Evolutionary conservation across 2,113 vertebrate species (phyloP).

Genomic region (Oreochromis niloticus): DNA sequence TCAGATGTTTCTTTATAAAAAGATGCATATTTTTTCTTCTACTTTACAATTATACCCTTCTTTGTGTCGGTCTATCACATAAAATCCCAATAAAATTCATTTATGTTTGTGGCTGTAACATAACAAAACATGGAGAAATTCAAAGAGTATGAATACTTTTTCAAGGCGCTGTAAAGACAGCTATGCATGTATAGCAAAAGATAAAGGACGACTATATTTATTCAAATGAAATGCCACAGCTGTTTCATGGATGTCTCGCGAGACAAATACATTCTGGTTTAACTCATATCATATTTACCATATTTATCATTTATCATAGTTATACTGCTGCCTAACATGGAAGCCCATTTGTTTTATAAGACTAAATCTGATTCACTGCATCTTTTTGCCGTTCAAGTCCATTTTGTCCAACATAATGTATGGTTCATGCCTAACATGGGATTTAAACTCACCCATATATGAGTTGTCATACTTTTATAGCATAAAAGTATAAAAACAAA

Average conservation of each 20-base stretch:
- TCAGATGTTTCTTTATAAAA: background rate
- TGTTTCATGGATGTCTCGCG: background rate
- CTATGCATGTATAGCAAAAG: background rate
- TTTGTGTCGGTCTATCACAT: background rate
- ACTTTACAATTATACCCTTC: background rate
- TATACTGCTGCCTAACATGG: background rate
- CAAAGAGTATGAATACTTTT: background rate
- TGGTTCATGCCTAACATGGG: background rate
- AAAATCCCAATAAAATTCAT: background rate
- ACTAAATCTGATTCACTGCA: background rate
- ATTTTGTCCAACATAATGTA: background rate
- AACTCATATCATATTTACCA: background rate
- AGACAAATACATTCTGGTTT: background rate
- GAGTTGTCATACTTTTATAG: background rate
- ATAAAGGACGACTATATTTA: background rate
- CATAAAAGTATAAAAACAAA: background rate
- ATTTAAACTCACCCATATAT: background rate
- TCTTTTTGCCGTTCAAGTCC: background rate
- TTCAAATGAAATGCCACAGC: background rate
- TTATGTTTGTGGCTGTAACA: background rate
- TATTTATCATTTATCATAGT: background rate
- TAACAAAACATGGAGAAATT: background rate
- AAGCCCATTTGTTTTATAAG: background rate
- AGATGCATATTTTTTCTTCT: background rate
- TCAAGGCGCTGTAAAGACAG: background rate